A percentile compares a stretch with the other conserved stretches of the same genome.
These are phyloP conservation scores for Tridacna crocea DNA, from an alignment of 2,888 invertebrate species.

Conservation along the genomic window DNA sequence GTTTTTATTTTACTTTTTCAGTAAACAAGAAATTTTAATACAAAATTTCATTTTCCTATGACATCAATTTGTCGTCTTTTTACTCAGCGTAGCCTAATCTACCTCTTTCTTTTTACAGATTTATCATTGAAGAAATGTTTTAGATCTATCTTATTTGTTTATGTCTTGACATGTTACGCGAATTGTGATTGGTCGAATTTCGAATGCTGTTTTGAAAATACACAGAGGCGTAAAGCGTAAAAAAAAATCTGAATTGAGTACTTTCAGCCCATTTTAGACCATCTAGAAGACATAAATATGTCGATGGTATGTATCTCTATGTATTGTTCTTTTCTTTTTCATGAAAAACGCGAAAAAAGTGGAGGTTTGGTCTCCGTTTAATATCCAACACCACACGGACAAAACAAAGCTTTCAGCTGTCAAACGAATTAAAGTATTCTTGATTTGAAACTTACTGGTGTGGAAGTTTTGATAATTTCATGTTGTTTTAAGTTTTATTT, in stretches of 20 bases:
- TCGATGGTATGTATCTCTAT: conserved; percentile 27
- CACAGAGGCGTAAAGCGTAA: not conserved
- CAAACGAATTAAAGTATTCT: not conserved
- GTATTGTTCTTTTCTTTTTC: not conserved
- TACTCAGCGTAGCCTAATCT: no score
- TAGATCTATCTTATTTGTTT: not conserved
- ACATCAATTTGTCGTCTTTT: no score
- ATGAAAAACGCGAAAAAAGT: not conserved
- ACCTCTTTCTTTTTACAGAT: not conserved
- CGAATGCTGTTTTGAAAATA: conserved; percentile 37
- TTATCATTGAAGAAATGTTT: not conserved
- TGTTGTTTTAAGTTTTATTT: no score
- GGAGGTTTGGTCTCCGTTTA: not conserved
- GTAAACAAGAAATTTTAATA: no score
- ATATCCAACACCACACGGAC: not conserved
- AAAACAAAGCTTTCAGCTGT: conserved; percentile 14
- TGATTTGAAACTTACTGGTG: no score
- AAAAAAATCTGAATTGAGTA: conserved; percentile 20
- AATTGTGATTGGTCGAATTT: conserved; percentile 36
- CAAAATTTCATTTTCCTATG: no score
- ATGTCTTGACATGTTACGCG: conserved; percentile 2
- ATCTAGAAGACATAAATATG: conserved; percentile 8
- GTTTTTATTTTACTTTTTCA: no score
- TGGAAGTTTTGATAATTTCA: no score
- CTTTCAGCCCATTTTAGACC: not conserved